Percentiles rank a stretch among this genome's conserved stretches.
Conservation (phyloP, 2,113 vertebrate genomes). For the Ophiodon elongatus region DNA sequence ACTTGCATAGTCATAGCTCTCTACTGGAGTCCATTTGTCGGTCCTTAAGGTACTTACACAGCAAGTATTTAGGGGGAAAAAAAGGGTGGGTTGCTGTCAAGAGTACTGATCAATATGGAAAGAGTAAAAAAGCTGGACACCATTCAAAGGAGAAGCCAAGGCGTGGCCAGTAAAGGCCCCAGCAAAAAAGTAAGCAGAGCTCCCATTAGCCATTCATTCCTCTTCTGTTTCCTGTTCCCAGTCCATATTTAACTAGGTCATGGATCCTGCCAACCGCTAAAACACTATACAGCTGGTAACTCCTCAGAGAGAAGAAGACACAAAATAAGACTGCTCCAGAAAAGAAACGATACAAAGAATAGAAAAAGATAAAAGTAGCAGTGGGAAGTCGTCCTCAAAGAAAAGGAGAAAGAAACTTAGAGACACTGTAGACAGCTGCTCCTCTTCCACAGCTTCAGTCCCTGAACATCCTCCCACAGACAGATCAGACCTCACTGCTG, state of each 20-base stretch:
- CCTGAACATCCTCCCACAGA: constrained; percentile 5
- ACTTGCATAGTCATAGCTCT: constrained; percentile 5
- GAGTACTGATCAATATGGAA: constrained; percentile 34
- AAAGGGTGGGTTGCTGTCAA: not conserved
- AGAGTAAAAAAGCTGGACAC: constrained; percentile 23
- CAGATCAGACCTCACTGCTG: not conserved
- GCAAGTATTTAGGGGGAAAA: not conserved
- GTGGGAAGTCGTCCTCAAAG: not conserved
- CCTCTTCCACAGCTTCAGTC: constrained; percentile 2
- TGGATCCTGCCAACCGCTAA: constrained; percentile 64
- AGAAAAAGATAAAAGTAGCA: not conserved
- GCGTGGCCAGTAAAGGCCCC: constrained; percentile 11
- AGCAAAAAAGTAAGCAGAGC: constrained; percentile 43
- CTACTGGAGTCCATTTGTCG: constrained; percentile 17
- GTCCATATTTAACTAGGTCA: constrained; percentile 78
- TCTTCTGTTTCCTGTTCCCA: constrained; percentile 70
- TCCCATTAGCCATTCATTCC: constrained; percentile 68
- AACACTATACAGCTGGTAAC: constrained; percentile 59
- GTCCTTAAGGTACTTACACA: constrained; percentile 16
- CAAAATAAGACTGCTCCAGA: constrained; percentile 52
- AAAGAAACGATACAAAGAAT: not conserved
- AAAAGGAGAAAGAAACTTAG: constrained; percentile 8
- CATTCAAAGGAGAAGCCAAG: constrained; percentile 28
- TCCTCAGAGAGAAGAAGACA: constrained; percentile 49
- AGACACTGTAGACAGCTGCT: constrained; percentile 11